Evolutionary conservation across 1,140 invertebrate genomes (phyloP).

Genomic region (Protaetia brevitarsis): DNA sequence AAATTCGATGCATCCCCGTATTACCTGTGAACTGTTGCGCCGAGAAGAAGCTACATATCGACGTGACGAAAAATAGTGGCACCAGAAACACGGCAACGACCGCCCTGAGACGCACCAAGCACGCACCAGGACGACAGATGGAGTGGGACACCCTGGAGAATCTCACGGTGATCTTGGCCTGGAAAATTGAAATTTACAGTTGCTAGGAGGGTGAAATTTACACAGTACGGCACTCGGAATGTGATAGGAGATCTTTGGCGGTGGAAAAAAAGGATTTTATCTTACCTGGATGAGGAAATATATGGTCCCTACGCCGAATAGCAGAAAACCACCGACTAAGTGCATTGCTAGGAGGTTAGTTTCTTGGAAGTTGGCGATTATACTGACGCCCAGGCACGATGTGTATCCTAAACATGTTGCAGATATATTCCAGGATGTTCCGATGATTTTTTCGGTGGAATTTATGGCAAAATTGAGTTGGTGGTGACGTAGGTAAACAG

Average conservation of each 20-base stretch:
- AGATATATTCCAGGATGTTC: slow-evolving; percentile 30
- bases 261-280: neutral
- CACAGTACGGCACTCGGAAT: too few species aligned
- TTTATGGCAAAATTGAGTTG: slow-evolving; percentile 48
- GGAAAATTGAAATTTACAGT: neutral
- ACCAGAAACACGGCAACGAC: neutral
- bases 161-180: neutral
- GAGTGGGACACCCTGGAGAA: neutral
- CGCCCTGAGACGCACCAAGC: neutral
- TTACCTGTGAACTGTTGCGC: slow-evolving; percentile 20
- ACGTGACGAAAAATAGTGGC: neutral
- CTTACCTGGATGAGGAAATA: slow-evolving; percentile 61
- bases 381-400: slow-evolving; percentile 58
- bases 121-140: neutral
- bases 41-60: neutral
- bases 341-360: slow-evolving; percentile 62
- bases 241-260: neutral
- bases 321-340: slow-evolving; percentile 60
- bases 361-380: slow-evolving; percentile 73
- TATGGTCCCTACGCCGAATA: slow-evolving; percentile 59
- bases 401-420: slow-evolving; percentile 41
- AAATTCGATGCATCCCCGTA: neutral
- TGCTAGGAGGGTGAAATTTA: neutral
- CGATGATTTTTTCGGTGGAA: neutral
- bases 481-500: slow-evolving; percentile 51